These are phyloP conservation scores for Meta bourneti DNA, from an alignment of 2,888 invertebrate species.

Conservation along the genomic window DNA sequence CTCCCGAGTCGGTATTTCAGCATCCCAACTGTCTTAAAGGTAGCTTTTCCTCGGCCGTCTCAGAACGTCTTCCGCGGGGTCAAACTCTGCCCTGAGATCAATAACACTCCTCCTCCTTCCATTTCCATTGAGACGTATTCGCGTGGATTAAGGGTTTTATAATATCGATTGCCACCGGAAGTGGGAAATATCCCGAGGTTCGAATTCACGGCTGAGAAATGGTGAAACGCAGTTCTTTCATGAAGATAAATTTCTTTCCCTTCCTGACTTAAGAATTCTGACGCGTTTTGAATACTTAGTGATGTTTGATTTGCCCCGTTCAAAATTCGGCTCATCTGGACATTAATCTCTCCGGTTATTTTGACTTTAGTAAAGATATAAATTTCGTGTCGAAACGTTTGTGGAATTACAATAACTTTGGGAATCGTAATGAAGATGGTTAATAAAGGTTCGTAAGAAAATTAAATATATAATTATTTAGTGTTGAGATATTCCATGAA, in stretches of 20 bases:
- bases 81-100: conserved; percentile 42
- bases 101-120: background rate
- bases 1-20: background rate
- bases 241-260: background rate
- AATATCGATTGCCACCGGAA: conserved; percentile 15
- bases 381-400: no score
- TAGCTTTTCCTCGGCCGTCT: conserved; percentile 1
- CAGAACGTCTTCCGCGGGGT: background rate
- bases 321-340: background rate
- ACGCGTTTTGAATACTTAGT: background rate
- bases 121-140: conserved; percentile 43
- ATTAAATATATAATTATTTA: no score
- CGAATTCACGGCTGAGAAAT: background rate
- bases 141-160: conserved; percentile 40
- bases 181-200: conserved; percentile 3
- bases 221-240: background rate
- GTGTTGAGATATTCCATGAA: no score
- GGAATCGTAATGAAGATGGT: no score
- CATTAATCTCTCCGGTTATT: background rate
- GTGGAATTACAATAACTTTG: no score
- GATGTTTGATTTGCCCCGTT: background rate
- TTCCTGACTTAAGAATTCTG: background rate
- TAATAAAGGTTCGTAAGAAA: no score
- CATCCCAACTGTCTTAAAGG: conserved; percentile 6
- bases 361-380: no score